Evolutionary conservation across 2,113 vertebrate genomes (phyloP), one percentile per base, ranked within the genome.

Genomic region (Progne subis): DNA sequence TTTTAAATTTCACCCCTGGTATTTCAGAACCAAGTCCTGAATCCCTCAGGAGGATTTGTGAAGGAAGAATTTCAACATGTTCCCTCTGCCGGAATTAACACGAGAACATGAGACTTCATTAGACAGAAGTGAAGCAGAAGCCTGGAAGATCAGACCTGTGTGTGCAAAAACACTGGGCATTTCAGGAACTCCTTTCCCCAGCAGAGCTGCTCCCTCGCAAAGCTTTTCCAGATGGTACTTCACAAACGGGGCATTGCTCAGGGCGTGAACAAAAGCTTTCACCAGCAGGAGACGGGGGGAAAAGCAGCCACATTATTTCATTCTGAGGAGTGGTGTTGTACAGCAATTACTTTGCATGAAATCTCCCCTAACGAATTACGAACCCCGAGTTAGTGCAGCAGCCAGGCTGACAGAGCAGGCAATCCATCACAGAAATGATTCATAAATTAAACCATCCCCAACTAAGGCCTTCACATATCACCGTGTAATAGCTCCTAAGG

Each of bases 321-420:
- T 93, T 44, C 90, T 89, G 86, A 95, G 80, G 79, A 96, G 91
- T 75, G 81, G 82, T 87, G 89, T 49, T 86, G 90, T 68, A 88
- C 70, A 86, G 91, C 94, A 96, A 95, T 96, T 97, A 95, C 86
- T 97, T 96, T 92, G 88, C 95, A 97, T 96, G 91, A 96, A 95
- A 88, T 82, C 72, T 79, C 46, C 92, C 78, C 28, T 72, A 92
- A 95, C 93, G 94, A 97, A 82, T 96, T 82, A 94, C 96, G 91
- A 78, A 84, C 57, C 60, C 53, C 5, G 31, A 49, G 77, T 83
- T 39, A n/a, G 83, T 80, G 86, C 84, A 80, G 86, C 90, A 82
- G 84, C 65, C 93, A 50, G 92, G 74, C 91, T 90, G 94, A 92
- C 86, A 82, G 46, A 84, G 74, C 59, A 92, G 72, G 72, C 76